Evolutionary conservation across 2,113 vertebrate genomes (phyloP), one percentile per base, ranked within the genome.

Genomic region (Silurus meridionalis): DNA sequence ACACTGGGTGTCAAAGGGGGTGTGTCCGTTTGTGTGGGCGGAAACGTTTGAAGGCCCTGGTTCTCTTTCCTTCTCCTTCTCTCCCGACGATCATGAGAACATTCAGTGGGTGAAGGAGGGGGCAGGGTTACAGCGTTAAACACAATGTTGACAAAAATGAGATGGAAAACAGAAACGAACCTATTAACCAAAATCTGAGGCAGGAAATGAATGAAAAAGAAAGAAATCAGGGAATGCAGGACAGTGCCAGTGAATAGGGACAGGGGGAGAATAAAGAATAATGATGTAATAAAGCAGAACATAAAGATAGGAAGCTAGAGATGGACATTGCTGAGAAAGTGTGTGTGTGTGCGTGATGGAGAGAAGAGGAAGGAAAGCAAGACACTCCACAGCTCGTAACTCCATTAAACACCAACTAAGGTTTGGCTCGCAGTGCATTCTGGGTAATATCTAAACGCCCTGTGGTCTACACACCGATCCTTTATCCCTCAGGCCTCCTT

Each of bases 1-100:
- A 90, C 90, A 89, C 82, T 9, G 78, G 89, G 91, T 89, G 0
- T 93, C 93, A 91, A 90, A 91, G 91, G 93, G 92, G 85, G 21
- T 91, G 86, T 84, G 88, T 89, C 91, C 89, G 83, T 91, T 89
- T 89, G 88, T 87, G 71, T 82, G 80, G 80, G 57, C 52, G 78
- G 92, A 87, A 66, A 64, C 78, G 37, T 85, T 79, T 69, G 87
- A 60, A 71, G 85, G 64, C 75, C 61, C 0, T 88, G 61, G 91
- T 90, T 92, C 91, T 91, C 93, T 94, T 91, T 94, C 93, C 90
- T 95, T 95, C 92, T 92, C 94, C 92, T 95, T 95, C 94, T 96
- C 95, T 93, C 92, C 95, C 95, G 95, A 95, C 28, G 87, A 93
- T 91, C 85, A 85, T 53, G 83, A 75, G 52, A 79, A 50, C 63